Base-by-base conservation (phyloP, 2,888 invertebrate species). In the Lathronympha strigana region DNA sequence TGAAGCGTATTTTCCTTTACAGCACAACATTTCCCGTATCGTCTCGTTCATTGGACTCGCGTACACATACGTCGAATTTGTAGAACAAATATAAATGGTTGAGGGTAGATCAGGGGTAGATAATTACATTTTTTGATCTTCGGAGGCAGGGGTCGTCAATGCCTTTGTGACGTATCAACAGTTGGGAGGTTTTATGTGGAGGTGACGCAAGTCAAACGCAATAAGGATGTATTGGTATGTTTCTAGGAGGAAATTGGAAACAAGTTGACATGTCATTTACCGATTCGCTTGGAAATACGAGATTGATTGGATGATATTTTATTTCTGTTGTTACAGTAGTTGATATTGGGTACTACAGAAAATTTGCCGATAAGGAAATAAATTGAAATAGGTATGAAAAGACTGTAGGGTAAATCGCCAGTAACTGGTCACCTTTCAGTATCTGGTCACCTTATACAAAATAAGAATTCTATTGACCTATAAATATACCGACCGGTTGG, bases 111-210 rank as follows among this genome's bases (percentile, higher is more conserved):
- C 87, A 82, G 83, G 92, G 92, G 91, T 88, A 88, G 92, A 92
- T 92, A 92, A 92, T 91, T 92, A 90, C 91, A 91, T 91, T 91
- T 91, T 89, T 91, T 91, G 90, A 91, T 90, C 90, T 90, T 84
- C 83, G 81, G 78, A 81, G 79, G 78, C 80, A 78, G 85, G 87
- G 87, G 87, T 84, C 86, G 83, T 84, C 79, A 71, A 72, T 76
- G 74, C 71, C 77, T 81, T 84, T 86, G 84, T 87, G 73, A 78
- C 78, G 73, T 85, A 83, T 80, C 79, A 88, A 88, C 90, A 89
- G 87, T 87, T 83, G 73, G 86, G 87, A 87, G 75, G 73, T 73
- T 68, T 67, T 72, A 72, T 74, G 73, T 69, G 76, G 79, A 82
- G 82, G 81, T 77, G 77, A 71, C 47, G 25, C 33, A 28, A 66